A percentile compares a stretch with the other conserved stretches of the same genome.
Conservation (phyloP, 2,888 invertebrate species). For the Pandemis heparana region DNA sequence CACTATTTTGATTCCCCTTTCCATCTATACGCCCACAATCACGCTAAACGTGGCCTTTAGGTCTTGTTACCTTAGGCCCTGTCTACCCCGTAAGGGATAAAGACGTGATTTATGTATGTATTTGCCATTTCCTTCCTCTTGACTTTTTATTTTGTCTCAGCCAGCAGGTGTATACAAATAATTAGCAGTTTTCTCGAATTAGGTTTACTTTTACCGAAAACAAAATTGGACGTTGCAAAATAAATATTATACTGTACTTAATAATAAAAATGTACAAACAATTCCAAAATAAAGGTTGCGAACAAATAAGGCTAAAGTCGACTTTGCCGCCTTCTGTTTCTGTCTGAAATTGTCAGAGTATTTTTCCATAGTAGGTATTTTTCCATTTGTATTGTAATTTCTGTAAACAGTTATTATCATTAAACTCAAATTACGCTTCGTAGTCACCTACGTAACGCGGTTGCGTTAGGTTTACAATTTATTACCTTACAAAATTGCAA, state of each 20-base stretch:
- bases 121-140: too few species aligned
- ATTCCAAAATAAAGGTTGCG: neutral
- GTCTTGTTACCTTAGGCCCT: too few species aligned
- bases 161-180: too few species aligned
- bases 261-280: neutral
- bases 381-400: slow-evolving; percentile 13
- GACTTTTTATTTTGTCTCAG: too few species aligned
- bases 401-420: slow-evolving; percentile 28
- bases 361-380: slow-evolving; percentile 3
- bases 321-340: neutral
- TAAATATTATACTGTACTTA: neutral
- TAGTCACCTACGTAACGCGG: slow-evolving; percentile 6
- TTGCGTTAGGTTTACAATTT: slow-evolving; percentile 21
- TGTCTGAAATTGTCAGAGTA: neutral
- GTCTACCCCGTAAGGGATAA: too few species aligned
- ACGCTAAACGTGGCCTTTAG: too few species aligned
- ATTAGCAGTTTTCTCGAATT: too few species aligned
- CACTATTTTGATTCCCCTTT: too few species aligned
- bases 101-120: too few species aligned
- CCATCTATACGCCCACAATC: too few species aligned
- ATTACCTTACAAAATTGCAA: slow-evolving; percentile 24
- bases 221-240: neutral
- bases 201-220: neutral
- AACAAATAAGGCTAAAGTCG: neutral
- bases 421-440: slow-evolving; percentile 8